A percentile compares a stretch with the other conserved stretches of the same genome.
These are phyloP conservation scores for Chaetophractus vellerosus DNA, from an alignment of 2,797 vertebrate genomes.

Conservation along the genomic window DNA sequence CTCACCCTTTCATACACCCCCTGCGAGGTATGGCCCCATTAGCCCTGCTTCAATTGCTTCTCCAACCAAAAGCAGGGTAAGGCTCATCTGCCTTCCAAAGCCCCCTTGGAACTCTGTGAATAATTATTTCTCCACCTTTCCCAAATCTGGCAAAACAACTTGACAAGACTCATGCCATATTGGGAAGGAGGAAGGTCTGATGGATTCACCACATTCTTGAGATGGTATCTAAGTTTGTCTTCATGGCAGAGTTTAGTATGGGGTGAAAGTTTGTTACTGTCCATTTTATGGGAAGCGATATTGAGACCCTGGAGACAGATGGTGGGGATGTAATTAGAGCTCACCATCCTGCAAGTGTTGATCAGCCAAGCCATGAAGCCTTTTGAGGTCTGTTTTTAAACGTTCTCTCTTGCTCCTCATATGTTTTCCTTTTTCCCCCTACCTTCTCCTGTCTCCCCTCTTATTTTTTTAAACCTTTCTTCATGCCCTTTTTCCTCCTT, in stretches of 20 bases:
- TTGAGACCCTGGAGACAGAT: background rate
- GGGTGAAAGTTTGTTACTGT: background rate
- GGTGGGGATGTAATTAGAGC: background rate
- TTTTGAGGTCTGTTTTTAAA: background rate
- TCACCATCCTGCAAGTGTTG: background rate
- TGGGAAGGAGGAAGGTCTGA: background rate
- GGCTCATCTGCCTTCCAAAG: background rate
- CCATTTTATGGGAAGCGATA: constrained; percentile 21
- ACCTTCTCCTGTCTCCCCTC: background rate
- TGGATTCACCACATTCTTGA: background rate
- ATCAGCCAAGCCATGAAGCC: background rate
- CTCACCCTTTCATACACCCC: background rate
- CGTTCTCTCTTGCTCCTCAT: background rate
- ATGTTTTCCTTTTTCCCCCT: background rate
- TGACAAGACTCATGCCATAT: background rate
- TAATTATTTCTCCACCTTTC: background rate
- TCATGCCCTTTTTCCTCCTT: background rate
- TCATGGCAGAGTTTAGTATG: background rate
- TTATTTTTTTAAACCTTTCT: no score
- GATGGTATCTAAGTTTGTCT: background rate
- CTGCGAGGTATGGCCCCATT: background rate
- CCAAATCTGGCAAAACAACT: constrained; percentile 8
- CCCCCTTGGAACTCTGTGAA: background rate
- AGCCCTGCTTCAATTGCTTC: background rate
- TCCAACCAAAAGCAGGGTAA: background rate